Percentiles rank a stretch among this genome's conserved stretches.
These are phyloP conservation scores for Cladorhizidae sp. DNA, from an alignment of 37 sponge, comb jelly and placozoan genomes.

Conservation along the genomic window DNA sequence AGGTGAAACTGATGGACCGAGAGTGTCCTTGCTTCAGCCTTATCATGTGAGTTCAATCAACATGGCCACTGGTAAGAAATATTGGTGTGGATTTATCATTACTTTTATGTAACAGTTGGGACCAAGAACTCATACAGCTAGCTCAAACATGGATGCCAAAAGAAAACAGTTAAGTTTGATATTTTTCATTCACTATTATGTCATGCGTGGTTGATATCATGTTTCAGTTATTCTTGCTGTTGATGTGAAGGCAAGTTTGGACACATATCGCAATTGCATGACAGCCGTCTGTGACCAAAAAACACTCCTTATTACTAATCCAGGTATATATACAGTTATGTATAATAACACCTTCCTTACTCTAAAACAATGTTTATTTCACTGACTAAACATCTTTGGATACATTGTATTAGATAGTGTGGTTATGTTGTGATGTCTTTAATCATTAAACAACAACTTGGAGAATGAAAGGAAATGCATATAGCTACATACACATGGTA, in stretches of 20 bases:
- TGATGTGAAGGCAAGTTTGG: slow-evolving; percentile 75
- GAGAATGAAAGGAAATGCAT: no score
- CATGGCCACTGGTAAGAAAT: background rate
- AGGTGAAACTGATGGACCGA: slow-evolving; percentile 73
- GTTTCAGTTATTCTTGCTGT: slow-evolving; percentile 70
- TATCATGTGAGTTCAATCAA: slow-evolving; percentile 55
- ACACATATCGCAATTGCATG: slow-evolving; percentile 67
- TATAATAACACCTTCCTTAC: background rate
- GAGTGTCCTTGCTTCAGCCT: slow-evolving; percentile 71
- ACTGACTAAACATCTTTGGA: no score
- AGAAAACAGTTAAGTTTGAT: slow-evolving; percentile 60
- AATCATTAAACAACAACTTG: no score
- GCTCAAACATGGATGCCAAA: slow-evolving; percentile 87
- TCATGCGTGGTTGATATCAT: background rate
- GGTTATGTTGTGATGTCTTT: background rate
- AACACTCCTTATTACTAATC: slow-evolving; percentile 83
- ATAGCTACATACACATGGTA: no score
- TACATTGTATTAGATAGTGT: no score
- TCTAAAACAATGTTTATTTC: background rate
- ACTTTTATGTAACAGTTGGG: slow-evolving; percentile 66
- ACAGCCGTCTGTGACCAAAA: slow-evolving; percentile 68
- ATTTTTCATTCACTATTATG: background rate
- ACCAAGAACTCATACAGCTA: slow-evolving; percentile 78
- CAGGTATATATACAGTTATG: no score
- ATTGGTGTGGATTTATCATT: background rate